Evolutionary conservation across 2,113 vertebrate species (phyloP), one percentile per base, ranked within the genome.

Genomic region (Tor tambroides): DNA sequence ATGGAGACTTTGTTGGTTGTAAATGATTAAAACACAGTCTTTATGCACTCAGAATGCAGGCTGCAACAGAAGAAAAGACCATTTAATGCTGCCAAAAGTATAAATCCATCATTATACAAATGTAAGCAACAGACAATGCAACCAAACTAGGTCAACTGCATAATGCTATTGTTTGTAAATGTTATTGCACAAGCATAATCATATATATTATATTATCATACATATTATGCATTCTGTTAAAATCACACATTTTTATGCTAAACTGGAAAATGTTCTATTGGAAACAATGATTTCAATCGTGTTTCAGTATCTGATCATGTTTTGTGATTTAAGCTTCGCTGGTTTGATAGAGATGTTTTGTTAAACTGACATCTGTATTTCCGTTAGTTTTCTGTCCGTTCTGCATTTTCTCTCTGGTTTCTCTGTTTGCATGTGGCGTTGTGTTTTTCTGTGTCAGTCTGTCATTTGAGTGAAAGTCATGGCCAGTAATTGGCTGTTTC

Each of bases 381-480:
- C 61, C 5, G 23, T 63, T 6, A 15, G 26, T 12, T 67, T 30
- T 67, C 63, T 28, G 19, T 65, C 63, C 14, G 3, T 80, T 38
- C 26, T 79, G 19, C 21, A 11, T 30, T 80, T 28, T 28, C 61
- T 17, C 5, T 69, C 65, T 69, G 30, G 15, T 69, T 35, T 71
- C 56, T 67, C 7, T 82, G 65, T 87, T 54, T 87, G 59, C 85
- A 61, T 86, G 14, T 19, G 9, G n/a, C 65, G 5, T 17, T 85
- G 81, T 81, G 41, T 84, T 67, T 61, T 35, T 86, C 84, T 82
- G 86, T 83, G 86, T 85, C 35, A 87, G 87, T 89, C 91, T 89
- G 90, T 93, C 46, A 93, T 84, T 93, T 94, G 93, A 93, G 89
- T 87, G 38, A 71, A 72, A 90, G 90, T 88, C 43, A 85, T 85